phyloP scores from a whole-genome alignment of 2,888 invertebrate genomes.

The Chalcosyrphus nemorum region DNA sequence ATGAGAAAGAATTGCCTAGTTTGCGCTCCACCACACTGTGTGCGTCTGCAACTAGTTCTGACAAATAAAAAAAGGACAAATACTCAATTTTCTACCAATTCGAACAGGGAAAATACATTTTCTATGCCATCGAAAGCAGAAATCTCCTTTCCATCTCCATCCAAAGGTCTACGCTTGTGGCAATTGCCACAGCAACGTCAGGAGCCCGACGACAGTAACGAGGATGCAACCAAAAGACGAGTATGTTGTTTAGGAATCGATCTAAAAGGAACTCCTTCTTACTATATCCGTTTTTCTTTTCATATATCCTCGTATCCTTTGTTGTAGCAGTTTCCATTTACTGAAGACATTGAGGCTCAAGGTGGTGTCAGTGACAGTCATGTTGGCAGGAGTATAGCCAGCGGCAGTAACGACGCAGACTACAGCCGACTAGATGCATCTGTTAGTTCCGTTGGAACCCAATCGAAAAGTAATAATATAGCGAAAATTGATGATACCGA shows the following conservation, averaged over 20 bases:
- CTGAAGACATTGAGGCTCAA: slow-evolving; percentile 8
- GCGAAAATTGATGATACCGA: slow-evolving; percentile 30
- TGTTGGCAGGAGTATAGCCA: neutral
- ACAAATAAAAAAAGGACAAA: too few relatives aligned
- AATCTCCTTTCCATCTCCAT: neutral
- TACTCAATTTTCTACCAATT: slow-evolving; percentile 25
- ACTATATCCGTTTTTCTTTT: slow-evolving; percentile 57
- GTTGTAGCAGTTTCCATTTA: slow-evolving; percentile 26
- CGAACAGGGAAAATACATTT: slow-evolving; percentile 20
- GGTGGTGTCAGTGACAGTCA: neutral
- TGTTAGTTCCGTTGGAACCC: slow-evolving; percentile 43
- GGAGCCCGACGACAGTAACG: slow-evolving; percentile 2
- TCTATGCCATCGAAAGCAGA: neutral
- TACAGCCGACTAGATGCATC: slow-evolving; percentile 36
- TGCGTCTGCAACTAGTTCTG: too few relatives aligned
- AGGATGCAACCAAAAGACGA: neutral
- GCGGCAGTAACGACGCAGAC: slow-evolving; percentile 24
- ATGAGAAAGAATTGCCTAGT: too few relatives aligned
- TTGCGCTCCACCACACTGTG: neutral
- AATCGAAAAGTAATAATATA: slow-evolving; percentile 49
- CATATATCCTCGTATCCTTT: slow-evolving; percentile 33
- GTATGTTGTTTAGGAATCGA: slow-evolving; percentile 52
- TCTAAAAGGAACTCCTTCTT: slow-evolving; percentile 44
- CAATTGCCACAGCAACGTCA: neutral
- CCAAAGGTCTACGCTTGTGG: neutral